phyloP scores from a whole-genome alignment of 2,888 invertebrate species.

The Caenorhabditis macrosperma region DNA sequence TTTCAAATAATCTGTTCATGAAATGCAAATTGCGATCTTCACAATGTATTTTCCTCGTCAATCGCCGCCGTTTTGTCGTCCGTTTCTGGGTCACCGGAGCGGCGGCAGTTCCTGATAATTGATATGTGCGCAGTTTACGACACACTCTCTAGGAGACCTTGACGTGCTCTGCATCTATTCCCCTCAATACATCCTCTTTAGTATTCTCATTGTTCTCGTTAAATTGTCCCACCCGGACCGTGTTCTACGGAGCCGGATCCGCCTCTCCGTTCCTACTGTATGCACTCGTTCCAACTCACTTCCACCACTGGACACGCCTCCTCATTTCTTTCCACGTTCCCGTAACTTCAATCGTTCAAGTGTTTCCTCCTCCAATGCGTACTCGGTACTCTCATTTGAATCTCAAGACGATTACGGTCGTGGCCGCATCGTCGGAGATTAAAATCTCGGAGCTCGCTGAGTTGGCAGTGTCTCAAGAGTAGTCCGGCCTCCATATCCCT shows the following conservation, averaged over 20 bases:
- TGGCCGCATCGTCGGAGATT: slow-evolving; percentile 36
- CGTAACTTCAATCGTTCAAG: not conserved
- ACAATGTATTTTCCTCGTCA: not conserved
- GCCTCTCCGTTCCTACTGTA: slow-evolving; percentile 25
- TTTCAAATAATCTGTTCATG: not conserved
- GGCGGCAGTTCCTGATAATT: slow-evolving; percentile 49
- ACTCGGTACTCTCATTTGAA: not conserved
- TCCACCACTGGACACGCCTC: slow-evolving; percentile 13
- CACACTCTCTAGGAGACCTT: slow-evolving; percentile 32
- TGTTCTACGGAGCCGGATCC: slow-evolving; percentile 25
- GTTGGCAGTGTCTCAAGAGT: slow-evolving; percentile 7
- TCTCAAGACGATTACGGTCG: not conserved
- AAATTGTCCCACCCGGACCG: not conserved
- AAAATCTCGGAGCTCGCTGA: slow-evolving; percentile 37
- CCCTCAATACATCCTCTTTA: not conserved
- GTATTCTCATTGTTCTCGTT: slow-evolving; percentile 2
- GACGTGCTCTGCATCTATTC: slow-evolving; percentile 31
- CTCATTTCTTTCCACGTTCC: not conserved
- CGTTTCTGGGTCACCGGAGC: slow-evolving; percentile 54
- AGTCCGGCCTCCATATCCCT: not conserved
- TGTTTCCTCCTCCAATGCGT: not conserved
- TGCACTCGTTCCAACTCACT: slow-evolving; percentile 2
- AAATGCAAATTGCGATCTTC: slow-evolving; percentile 45
- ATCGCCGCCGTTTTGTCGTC: slow-evolving; percentile 35
- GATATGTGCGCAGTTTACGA: slow-evolving; percentile 49